Evolutionary conservation across 2,888 invertebrate species (phyloP).

Genomic region (Idaea dimidiata): DNA sequence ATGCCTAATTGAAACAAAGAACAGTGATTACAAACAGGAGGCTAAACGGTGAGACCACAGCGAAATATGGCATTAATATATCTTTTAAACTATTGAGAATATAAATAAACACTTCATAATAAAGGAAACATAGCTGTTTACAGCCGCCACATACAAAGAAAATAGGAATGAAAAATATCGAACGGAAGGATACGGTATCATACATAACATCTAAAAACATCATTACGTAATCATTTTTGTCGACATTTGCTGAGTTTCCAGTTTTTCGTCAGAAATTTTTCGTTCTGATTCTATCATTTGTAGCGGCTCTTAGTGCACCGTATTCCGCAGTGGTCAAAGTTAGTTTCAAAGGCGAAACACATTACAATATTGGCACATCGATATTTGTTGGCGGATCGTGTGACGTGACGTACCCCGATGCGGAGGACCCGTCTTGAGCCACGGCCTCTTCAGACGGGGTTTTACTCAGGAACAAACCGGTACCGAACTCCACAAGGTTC

Average conservation of each 20-base stretch:
- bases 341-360: conserved; percentile 52
- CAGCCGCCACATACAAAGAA: no score
- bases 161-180: no score
- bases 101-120: no score
- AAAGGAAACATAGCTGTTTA: no score
- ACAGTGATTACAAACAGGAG: conserved; percentile 59
- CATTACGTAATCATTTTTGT: no score
- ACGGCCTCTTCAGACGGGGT: conserved; percentile 94
- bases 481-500: conserved; percentile 97
- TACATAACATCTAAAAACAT: no score
- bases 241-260: conserved; percentile 3
- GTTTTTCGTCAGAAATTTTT: conserved; percentile 10
- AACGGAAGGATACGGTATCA: no score
- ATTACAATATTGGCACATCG: conserved; percentile 64
- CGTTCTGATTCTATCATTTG: conserved; percentile 18
- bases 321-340: conserved; percentile 41
- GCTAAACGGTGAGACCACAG: conserved; percentile 46
- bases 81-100: no score
- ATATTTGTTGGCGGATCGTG: conserved; percentile 48
- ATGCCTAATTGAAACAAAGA: conserved; percentile 51
- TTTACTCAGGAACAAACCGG: conserved; percentile 95
- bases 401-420: conserved; percentile 82
- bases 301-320: conserved; percentile 14
- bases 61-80: conserved; percentile 31
- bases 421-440: conserved; percentile 84